Evolutionary conservation across 2,113 vertebrate genomes (phyloP).

Genomic region (Oncorhynchus kisutch): DNA sequence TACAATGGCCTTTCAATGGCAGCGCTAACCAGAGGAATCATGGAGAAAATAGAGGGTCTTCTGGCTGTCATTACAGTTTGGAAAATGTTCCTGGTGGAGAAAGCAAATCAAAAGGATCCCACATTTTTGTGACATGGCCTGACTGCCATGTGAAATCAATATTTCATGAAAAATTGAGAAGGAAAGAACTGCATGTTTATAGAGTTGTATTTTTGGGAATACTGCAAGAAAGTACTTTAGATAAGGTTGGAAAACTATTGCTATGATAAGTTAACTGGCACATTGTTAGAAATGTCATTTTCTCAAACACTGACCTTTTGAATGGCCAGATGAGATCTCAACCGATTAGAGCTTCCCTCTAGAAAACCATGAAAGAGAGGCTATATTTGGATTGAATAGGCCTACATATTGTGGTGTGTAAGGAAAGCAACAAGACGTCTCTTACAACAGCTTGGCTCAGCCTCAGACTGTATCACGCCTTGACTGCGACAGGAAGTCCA

Average conservation of each 20-base stretch:
- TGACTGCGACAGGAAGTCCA: too few relatives aligned
- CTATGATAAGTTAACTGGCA: neutral
- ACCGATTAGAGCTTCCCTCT: neutral
- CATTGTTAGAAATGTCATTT: neutral
- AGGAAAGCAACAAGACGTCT: neutral
- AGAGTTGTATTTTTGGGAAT: neutral
- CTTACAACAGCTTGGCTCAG: neutral
- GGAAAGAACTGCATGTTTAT: neutral
- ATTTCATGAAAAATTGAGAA: neutral
- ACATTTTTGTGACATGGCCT: neutral
- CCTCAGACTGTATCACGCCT: too few relatives aligned
- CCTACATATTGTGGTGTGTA: neutral
- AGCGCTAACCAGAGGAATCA: neutral
- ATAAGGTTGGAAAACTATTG: neutral
- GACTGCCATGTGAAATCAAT: neutral
- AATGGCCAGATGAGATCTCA: neutral
- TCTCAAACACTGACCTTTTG: constrained; percentile 3
- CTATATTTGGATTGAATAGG: neutral
- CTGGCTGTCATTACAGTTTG: neutral
- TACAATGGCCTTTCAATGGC: neutral
- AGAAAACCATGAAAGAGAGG: neutral
- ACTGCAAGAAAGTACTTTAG: neutral
- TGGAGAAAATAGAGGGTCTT: neutral
- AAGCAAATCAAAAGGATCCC: neutral
- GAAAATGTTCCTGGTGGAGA: too few relatives aligned